Conservation (phyloP, 2,113 vertebrate species). For the Azemiops feae region DNA sequence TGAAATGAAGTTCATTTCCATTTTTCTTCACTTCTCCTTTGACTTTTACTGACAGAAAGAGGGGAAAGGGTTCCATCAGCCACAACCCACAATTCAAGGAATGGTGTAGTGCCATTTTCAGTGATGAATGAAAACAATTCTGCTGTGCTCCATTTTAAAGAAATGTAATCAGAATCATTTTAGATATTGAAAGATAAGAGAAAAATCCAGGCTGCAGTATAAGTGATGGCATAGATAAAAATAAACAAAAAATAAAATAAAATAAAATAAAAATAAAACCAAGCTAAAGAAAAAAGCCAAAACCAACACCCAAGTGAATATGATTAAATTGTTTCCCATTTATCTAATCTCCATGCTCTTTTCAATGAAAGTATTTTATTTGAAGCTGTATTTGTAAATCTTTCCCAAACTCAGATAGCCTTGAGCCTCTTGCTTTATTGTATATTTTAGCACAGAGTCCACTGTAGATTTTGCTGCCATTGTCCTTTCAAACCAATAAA, state of each 20-base stretch:
- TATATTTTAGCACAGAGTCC: background rate
- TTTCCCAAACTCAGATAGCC: constrained; percentile 30
- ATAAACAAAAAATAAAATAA: constrained; percentile 12
- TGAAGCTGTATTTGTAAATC: constrained; percentile 43
- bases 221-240: constrained; percentile 26
- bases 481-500: background rate
- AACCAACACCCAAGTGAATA: background rate
- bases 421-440: background rate
- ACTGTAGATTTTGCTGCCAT: background rate
- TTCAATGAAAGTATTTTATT: constrained; percentile 37
- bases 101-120: constrained; percentile 22
- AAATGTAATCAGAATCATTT: constrained; percentile 16
- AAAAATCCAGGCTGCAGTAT: constrained; percentile 1
- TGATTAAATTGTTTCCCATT: constrained; percentile 32
- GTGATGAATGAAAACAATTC: constrained; percentile 8
- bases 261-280: background rate
- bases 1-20: background rate
- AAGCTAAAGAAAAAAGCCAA: background rate
- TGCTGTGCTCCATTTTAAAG: background rate
- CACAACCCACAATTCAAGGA: background rate
- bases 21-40: background rate
- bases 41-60: constrained; percentile 22
- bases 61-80: background rate
- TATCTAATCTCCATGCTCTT: constrained; percentile 35
- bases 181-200: constrained; percentile 11